Conservation (phyloP, 2,888 invertebrate genomes). For the Eupithecia inturbata region DNA sequence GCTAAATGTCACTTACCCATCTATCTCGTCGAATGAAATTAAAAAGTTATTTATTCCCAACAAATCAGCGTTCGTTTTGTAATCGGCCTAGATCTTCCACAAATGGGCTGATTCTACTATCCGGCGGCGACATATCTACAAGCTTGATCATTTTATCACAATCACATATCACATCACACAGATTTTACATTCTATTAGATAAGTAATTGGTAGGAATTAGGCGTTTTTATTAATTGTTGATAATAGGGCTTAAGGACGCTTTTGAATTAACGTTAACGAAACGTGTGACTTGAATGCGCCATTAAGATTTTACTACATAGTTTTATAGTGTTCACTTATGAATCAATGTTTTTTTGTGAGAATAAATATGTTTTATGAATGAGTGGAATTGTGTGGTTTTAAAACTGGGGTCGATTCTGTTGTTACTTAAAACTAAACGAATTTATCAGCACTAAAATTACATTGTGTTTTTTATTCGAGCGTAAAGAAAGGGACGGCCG, state of each 20-base stretch:
- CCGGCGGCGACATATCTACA: too few species aligned
- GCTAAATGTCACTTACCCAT: too few species aligned
- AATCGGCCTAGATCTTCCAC: too few species aligned
- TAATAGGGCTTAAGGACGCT: slow-evolving; percentile 3
- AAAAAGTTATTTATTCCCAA: too few species aligned
- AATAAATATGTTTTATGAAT: slow-evolving; percentile 57
- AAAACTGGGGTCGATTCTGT: neutral
- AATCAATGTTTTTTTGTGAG: slow-evolving; percentile 42
- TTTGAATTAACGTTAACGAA: neutral
- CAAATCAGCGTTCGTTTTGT: too few species aligned
- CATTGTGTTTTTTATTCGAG: neutral
- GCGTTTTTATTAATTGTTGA: slow-evolving; percentile 2
- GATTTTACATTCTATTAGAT: neutral
- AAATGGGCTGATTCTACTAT: too few species aligned
- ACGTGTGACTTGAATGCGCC: neutral
- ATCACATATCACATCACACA: neutral
- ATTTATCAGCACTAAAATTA: neutral
- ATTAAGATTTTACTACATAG: slow-evolving; percentile 1
- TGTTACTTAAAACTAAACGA: neutral
- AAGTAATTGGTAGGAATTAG: neutral
- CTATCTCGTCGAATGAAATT: too few species aligned
- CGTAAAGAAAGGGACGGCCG: neutral
- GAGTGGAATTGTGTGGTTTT: slow-evolving; percentile 19
- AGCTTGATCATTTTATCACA: neutral
- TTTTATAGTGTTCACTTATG: slow-evolving; percentile 51